Conservation (phyloP, 1,140 invertebrate genomes). For the Anagrus nilaparvatae region DNA sequence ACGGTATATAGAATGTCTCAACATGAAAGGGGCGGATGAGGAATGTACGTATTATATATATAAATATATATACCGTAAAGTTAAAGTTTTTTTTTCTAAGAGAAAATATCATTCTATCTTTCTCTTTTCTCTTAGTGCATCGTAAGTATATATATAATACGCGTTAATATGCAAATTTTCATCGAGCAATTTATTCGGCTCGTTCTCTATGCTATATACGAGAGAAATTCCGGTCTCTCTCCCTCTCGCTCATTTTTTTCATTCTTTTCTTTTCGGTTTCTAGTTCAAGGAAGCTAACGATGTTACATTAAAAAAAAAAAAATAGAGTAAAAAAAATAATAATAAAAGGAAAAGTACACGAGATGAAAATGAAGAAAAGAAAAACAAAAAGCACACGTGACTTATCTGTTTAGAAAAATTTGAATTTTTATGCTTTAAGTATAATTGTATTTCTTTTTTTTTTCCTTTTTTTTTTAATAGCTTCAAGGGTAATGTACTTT, state of each 20-base stretch:
- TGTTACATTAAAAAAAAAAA: constrained; percentile 13
- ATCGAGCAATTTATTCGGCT: constrained; percentile 17
- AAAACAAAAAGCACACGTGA: constrained; percentile 15
- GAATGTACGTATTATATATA: no score
- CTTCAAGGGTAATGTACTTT: constrained; percentile 5
- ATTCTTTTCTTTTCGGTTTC: constrained; percentile 1
- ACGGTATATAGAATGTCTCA: constrained; percentile 6
- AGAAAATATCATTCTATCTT: no score
- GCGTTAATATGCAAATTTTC: constrained; percentile 18
- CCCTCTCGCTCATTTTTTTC: neutral
- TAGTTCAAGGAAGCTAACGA: constrained; percentile 8
- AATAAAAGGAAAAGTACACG: no score
- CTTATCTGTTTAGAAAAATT: constrained; percentile 15
- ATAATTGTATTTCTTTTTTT: constrained; percentile 5
- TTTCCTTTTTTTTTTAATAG: neutral
- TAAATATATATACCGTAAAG: no score
- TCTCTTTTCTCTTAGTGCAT: neutral
- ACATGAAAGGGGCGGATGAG: constrained; percentile 16
- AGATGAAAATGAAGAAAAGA: no score
- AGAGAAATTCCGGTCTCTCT: constrained; percentile 12
- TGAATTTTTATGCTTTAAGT: constrained; percentile 15
- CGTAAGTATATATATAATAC: constrained; percentile 12
- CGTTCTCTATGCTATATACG: constrained; percentile 4
- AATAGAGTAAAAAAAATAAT: no score
- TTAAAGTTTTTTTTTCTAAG: no score